phyloP scores from a whole-genome alignment of 2,113 vertebrate genomes.

The rabbit (Oryctolagus cuniculus) region DNA sequence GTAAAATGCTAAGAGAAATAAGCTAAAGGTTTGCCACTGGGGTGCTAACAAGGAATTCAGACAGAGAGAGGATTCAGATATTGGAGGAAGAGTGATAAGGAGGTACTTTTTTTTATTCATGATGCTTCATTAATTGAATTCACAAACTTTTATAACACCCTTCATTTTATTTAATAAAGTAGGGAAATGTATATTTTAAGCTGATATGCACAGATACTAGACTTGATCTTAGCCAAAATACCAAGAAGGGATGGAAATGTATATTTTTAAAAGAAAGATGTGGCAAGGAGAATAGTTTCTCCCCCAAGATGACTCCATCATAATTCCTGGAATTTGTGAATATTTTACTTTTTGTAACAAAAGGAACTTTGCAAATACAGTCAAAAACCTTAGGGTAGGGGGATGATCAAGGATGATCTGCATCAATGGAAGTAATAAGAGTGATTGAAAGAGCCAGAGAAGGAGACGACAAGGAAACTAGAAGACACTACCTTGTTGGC shows the following conservation, averaged over 20 bases:
- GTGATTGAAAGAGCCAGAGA: neutral
- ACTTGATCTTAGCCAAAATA: no score
- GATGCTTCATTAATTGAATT: constrained; percentile 40
- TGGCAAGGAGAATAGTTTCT: neutral
- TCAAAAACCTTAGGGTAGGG: neutral
- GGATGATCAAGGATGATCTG: neutral
- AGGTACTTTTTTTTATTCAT: constrained; percentile 54
- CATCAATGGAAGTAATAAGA: neutral
- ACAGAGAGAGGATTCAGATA: neutral
- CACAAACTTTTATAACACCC: neutral
- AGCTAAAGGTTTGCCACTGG: constrained; percentile 24
- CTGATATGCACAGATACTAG: no score
- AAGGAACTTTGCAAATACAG: neutral
- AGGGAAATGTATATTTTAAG: neutral
- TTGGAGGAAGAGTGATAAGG: constrained; percentile 54
- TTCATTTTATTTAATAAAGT: constrained; percentile 12
- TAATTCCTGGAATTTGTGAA: neutral
- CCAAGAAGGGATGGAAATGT: no score
- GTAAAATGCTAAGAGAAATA: neutral
- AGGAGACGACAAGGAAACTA: neutral
- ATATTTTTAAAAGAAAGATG: neutral
- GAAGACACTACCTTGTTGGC: neutral
- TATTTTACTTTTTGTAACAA: neutral
- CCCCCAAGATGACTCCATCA: no score
- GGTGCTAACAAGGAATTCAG: constrained; percentile 21